Evolutionary conservation across 2,888 invertebrate genomes (phyloP).

Genomic region (Lasioglossum malachurum): DNA sequence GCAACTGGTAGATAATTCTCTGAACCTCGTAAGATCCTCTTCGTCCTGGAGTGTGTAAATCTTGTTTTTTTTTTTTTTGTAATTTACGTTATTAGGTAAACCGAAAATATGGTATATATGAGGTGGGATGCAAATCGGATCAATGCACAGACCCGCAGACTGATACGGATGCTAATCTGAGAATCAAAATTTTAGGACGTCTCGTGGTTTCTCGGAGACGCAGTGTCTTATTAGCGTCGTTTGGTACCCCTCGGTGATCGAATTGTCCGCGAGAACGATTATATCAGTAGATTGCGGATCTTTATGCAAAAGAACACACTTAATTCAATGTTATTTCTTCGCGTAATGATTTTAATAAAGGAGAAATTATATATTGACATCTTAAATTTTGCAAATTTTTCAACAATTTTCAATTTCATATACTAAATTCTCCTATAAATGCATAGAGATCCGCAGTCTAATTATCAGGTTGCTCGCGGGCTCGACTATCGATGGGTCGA

Average conservation of each 20-base stretch:
- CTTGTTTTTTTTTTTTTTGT: conserved; percentile 48
- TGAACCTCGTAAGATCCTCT: conserved; percentile 36
- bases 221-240: conserved; percentile 49
- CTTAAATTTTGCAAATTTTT: too few relatives aligned
- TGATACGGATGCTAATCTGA: conserved; percentile 74
- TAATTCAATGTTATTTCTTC: too few relatives aligned
- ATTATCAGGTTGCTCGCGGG: neutral
- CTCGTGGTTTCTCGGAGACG: conserved; percentile 64
- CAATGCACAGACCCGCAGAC: conserved; percentile 80
- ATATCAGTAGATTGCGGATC: too few relatives aligned
- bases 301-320: too few relatives aligned
- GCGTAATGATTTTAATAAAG: too few relatives aligned
- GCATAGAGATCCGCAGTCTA: too few relatives aligned
- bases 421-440: too few relatives aligned
- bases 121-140: conserved; percentile 48
- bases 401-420: too few relatives aligned
- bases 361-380: too few relatives aligned
- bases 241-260: conserved; percentile 26
- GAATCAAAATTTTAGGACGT: conserved; percentile 75
- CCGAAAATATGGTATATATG: conserved; percentile 51
- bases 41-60: conserved; percentile 69
- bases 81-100: conserved; percentile 62
- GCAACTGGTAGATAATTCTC: neutral
- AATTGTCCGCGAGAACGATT: neutral
- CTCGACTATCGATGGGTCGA: neutral